phyloP scores from a whole-genome alignment of 1,140 invertebrate genomes.

The Aphelinus certus region DNA sequence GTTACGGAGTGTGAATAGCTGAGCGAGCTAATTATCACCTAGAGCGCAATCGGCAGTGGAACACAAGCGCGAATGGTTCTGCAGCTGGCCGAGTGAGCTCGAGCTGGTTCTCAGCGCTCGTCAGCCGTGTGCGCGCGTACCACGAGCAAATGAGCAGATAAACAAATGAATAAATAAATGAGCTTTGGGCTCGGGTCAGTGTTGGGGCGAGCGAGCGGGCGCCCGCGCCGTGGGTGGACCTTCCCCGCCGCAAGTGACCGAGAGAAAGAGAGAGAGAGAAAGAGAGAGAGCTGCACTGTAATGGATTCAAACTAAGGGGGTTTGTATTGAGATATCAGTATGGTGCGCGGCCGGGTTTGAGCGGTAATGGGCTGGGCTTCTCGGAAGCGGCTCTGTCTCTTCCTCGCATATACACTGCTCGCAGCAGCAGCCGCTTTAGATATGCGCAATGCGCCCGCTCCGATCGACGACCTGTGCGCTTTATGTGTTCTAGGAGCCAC shows the following conservation, averaged over 20 bases:
- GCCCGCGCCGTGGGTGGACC: conserved; percentile 33
- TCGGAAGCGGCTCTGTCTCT: conserved; percentile 49
- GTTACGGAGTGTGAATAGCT: too few species aligned
- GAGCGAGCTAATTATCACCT: too few species aligned
- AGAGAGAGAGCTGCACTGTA: conserved; percentile 54
- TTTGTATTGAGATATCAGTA: conserved; percentile 67
- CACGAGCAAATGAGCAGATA: conserved; percentile 45
- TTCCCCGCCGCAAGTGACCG: conserved; percentile 4
- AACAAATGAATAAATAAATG: conserved; percentile 27
- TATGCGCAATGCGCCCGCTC: conserved; percentile 3
- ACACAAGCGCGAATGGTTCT: conserved; percentile 20
- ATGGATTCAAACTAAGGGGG: conserved; percentile 65
- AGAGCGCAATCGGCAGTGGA: neutral
- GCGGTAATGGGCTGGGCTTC: conserved; percentile 64
- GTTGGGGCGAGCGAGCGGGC: conserved; percentile 34
- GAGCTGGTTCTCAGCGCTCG: too few species aligned
- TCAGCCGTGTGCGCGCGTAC: conserved; percentile 31
- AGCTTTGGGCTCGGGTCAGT: conserved; percentile 50
- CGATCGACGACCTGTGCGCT: conserved; percentile 5
- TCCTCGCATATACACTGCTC: neutral
- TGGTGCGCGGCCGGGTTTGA: conserved; percentile 51
- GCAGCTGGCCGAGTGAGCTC: too few species aligned
- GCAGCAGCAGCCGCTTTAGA: conserved; percentile 10
- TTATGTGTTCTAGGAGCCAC: conserved; percentile 7
- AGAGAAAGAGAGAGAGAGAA: neutral